Percentiles rank a stretch among this genome's conserved stretches.
Conservation (phyloP, 2,797 vertebrate species). For the Micromesistius poutassou region DNA sequence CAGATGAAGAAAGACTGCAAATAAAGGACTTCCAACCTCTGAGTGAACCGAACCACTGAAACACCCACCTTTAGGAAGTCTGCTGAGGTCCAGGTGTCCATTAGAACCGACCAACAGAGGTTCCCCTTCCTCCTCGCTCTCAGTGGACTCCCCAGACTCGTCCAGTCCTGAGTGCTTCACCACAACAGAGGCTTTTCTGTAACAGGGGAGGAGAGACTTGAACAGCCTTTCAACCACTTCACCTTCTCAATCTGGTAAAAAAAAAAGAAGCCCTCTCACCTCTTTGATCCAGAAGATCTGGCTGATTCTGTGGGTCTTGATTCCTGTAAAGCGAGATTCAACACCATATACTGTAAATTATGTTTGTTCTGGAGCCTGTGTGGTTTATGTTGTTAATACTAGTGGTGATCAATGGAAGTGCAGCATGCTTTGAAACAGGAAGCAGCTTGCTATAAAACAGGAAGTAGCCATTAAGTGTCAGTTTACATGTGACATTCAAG, state of each 20-base stretch:
- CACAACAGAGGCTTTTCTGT: conserved; percentile 91
- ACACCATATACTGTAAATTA: neutral
- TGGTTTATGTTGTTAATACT: too few relatives aligned
- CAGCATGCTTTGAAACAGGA: too few relatives aligned
- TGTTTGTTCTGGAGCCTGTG: too few relatives aligned
- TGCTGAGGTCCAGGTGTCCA: conserved; percentile 82
- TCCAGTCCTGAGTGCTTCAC: conserved; percentile 91
- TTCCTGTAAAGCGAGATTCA: conserved; percentile 66
- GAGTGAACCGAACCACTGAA: neutral
- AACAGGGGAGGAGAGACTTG: neutral
- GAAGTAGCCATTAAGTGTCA: too few relatives aligned
- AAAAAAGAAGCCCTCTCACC: conserved; percentile 68
- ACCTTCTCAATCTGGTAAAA: neutral
- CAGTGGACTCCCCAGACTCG: conserved; percentile 84
- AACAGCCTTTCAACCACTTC: neutral
- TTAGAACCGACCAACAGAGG: conserved; percentile 77
- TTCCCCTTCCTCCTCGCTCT: conserved; percentile 76
- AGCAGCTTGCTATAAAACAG: too few relatives aligned
- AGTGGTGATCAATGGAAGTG: too few relatives aligned
- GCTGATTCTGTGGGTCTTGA: conserved; percentile 73
- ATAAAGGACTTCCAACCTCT: neutral
- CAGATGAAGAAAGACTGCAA: neutral
- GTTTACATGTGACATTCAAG: too few relatives aligned
- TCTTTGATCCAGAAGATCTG: conserved; percentile 82
- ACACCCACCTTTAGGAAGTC: conserved; percentile 89